phyloP scores from a whole-genome alignment of 2,888 invertebrate species.

The Tiliacea citrago region DNA sequence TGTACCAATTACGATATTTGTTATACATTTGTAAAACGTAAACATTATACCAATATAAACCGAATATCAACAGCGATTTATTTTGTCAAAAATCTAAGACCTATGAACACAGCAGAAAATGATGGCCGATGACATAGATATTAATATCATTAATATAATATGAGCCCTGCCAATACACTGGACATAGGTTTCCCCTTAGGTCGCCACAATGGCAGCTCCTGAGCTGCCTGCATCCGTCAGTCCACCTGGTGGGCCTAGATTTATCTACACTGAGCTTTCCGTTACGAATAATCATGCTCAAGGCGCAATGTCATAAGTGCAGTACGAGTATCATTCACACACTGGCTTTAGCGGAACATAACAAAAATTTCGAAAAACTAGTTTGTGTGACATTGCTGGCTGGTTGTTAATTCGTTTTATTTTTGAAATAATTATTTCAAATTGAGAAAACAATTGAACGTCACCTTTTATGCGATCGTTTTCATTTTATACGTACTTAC shows the following conservation, averaged over 20 bases:
- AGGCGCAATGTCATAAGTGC: neutral
- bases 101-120: neutral
- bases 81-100: neutral
- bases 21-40: slow-evolving; percentile 64
- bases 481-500: too few species aligned
- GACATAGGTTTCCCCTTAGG: neutral
- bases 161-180: neutral
- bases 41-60: slow-evolving; percentile 51
- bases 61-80: neutral
- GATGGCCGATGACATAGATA: neutral
- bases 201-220: neutral
- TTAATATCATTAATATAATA: neutral
- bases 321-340: too few species aligned
- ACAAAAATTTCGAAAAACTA: neutral
- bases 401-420: too few species aligned
- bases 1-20: slow-evolving; percentile 48
- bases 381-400: too few species aligned
- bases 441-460: too few species aligned
- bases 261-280: neutral
- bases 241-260: neutral
- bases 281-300: neutral
- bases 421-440: too few species aligned
- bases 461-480: too few species aligned
- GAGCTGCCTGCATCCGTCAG: neutral
- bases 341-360: too few species aligned